These are phyloP conservation scores for Python bivittatus DNA, from an alignment of 2,113 vertebrate species.

Conservation along the genomic window DNA sequence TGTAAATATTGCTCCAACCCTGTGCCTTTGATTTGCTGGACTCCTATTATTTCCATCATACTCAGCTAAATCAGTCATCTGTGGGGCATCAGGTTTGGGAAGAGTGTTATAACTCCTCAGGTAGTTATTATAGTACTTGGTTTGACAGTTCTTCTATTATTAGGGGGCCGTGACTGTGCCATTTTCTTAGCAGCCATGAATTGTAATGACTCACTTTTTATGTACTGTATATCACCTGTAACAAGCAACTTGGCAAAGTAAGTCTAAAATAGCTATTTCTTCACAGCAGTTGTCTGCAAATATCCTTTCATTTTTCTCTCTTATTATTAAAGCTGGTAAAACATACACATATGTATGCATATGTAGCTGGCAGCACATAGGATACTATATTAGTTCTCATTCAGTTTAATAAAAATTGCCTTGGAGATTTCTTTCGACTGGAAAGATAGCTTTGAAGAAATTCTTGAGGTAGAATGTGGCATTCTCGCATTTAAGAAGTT, in stretches of 20 bases:
- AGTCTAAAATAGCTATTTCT: rapidly evolving
- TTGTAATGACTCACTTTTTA: conserved; percentile 34
- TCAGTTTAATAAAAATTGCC: not conserved
- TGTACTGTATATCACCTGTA: conserved; percentile 29
- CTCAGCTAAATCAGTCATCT: not conserved
- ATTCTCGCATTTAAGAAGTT: not conserved
- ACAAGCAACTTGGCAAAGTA: conserved; percentile 7
- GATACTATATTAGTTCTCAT: not conserved
- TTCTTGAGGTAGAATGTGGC: not conserved
- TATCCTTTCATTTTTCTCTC: not conserved
- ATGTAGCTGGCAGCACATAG: not conserved
- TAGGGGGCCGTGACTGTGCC: not conserved
- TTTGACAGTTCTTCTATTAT: conserved; percentile 10
- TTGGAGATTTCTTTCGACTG: not conserved
- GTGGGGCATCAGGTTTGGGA: not conserved
- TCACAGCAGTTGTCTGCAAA: not conserved
- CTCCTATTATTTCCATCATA: not conserved
- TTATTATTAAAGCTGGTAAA: not conserved
- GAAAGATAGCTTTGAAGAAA: not conserved
- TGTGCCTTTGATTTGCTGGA: not conserved
- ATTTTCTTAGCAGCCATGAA: conserved; percentile 12
- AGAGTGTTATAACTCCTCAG: not conserved
- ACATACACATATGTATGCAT: not conserved
- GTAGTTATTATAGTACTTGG: rapidly evolving
- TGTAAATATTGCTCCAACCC: not conserved